Base-by-base conservation (phyloP, 1,140 invertebrate species). In the Prorops nasuta region DNA sequence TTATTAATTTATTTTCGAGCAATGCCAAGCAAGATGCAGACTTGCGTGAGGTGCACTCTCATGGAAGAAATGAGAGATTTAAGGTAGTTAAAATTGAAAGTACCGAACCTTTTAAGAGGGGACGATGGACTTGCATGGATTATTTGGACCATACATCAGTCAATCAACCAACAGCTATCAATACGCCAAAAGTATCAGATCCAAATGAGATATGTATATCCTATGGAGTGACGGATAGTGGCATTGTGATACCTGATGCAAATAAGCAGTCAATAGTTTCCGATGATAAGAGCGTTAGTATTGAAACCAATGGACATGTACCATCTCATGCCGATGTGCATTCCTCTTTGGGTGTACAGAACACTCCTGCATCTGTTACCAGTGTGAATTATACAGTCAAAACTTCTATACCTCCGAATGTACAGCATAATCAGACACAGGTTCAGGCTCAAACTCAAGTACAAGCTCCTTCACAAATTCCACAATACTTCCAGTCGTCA, bases 11-110 rank as follows among this genome's bases (percentile, higher is more conserved):
- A 47, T 54, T 76, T 16, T 73, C 73, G 15, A 71, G 69, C 38
- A 74, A 69, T 32, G 60, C 62, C 42, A 86, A 87, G 71, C 80
- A 81, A 44, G 82, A 84, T 52, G 73, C 77, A 2, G 85, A 85
- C 63, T 80, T 86, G 67, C 82, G 86, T 67, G 85, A 87, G 58
- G 82, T 86, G 47, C 85, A 88, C 63, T 84, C 86, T 62, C 84
- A 85, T 63, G 81, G 83, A 60, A 83, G 88, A 61, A 91, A 90
- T 73, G 89, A 91, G 71, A 80, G 93, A 52, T 98, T 98, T 74
- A 94, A 94, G 81, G 93, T 97, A 58, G 94, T 98, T 17, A 97
- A 96, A 82, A 94, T 97, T 51, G 92, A 94, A 74, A 95, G 90
- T 69, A 91, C 91, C 17, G 93, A 97, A 74, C 94, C 94, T 3